phyloP scores from a whole-genome alignment of 2,888 invertebrate genomes.

The Clivina fossor region DNA sequence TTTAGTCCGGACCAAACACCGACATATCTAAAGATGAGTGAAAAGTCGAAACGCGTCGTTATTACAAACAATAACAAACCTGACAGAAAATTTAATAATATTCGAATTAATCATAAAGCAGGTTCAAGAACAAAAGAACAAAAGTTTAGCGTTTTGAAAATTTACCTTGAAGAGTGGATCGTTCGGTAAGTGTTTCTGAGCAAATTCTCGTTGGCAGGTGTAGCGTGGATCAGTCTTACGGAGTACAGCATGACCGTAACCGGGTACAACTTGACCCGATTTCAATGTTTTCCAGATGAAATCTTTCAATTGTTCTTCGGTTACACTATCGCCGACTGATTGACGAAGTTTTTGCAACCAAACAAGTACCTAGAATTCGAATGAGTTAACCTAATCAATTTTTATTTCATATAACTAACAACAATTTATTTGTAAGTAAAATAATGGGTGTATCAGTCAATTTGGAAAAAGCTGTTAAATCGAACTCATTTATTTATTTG shows the following conservation, averaged over 20 bases:
- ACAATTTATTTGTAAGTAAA: too few species aligned
- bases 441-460: too few species aligned
- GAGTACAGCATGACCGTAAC: slow-evolving; percentile 94
- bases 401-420: too few species aligned
- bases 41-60: too few species aligned
- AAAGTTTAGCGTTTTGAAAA: background rate
- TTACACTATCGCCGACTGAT: slow-evolving; percentile 81
- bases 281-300: slow-evolving; percentile 98
- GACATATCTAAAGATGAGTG: too few species aligned
- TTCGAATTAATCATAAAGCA: too few species aligned
- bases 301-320: slow-evolving; percentile 90
- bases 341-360: slow-evolving; percentile 90
- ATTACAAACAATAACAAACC: too few species aligned
- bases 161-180: slow-evolving; percentile 82
- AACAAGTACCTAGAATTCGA: slow-evolving; percentile 71
- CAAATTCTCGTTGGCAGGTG: slow-evolving; percentile 92
- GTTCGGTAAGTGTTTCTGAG: slow-evolving; percentile 88
- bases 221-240: slow-evolving; percentile 93
- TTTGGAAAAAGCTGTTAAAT: too few species aligned
- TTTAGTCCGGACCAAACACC: too few species aligned
- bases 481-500: too few species aligned
- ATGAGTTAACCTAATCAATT: slow-evolving; percentile 17
- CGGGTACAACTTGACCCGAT: slow-evolving; percentile 95
- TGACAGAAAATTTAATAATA: too few species aligned
- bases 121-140: background rate